phyloP scores from a whole-genome alignment of 2,113 vertebrate species.

The Myotis davidii region DNA sequence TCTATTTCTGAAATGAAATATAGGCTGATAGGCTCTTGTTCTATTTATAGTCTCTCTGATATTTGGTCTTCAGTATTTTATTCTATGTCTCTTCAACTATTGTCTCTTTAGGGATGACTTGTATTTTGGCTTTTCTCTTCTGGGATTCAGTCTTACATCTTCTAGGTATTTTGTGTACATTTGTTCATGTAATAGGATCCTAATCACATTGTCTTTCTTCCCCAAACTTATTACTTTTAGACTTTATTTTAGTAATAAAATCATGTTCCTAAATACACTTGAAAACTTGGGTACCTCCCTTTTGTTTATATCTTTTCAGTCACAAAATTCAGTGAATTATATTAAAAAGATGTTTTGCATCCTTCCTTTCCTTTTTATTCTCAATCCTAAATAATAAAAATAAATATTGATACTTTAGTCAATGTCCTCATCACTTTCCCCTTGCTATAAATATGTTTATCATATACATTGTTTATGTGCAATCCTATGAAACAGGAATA shows the following conservation, averaged over 20 bases:
- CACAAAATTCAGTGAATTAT: neutral
- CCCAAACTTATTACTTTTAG: neutral
- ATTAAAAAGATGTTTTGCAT: neutral
- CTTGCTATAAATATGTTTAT: neutral
- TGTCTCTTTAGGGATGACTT: neutral
- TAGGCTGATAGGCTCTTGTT: neutral
- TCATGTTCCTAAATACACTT: neutral
- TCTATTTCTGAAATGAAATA: neutral
- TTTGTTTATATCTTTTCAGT: slow-evolving; percentile 22
- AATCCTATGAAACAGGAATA: neutral
- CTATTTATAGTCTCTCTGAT: neutral
- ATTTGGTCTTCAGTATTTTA: neutral
- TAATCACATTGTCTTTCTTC: neutral
- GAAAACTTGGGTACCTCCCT: neutral
- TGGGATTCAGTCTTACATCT: neutral
- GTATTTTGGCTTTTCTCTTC: neutral
- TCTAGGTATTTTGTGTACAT: neutral
- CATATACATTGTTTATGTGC: neutral
- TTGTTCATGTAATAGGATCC: neutral
- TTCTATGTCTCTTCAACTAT: neutral
- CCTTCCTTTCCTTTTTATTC: neutral
- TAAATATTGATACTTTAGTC: neutral
- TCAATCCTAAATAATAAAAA: neutral
- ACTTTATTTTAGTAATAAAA: neutral
- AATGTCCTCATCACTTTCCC: neutral